Percentiles rank a stretch among this genome's conserved stretches.
These are phyloP conservation scores for Clarias gariepinus DNA, from an alignment of 2,113 vertebrate species.

Conservation along the genomic window DNA sequence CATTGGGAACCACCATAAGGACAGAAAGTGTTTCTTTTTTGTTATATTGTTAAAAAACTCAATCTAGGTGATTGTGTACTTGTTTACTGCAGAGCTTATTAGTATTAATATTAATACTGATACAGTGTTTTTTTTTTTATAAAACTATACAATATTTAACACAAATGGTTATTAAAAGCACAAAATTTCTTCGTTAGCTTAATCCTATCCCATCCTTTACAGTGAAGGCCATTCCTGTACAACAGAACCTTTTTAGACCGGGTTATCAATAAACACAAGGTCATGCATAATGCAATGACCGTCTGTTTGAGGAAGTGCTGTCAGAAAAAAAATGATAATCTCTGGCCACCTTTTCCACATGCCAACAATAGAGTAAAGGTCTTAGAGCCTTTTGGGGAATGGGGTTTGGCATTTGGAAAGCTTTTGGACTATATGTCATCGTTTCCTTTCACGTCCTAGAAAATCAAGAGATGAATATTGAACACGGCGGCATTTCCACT, in stretches of 20 bases:
- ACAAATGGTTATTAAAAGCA: not conserved
- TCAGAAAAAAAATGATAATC: conserved; percentile 31
- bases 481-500: not conserved
- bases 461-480: conserved; percentile 2
- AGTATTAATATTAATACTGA: conserved; percentile 37
- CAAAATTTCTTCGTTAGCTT: not conserved
- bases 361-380: conserved; percentile 42
- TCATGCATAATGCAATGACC: conserved; percentile 27
- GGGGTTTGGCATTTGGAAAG: conserved; percentile 36
- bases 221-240: not conserved
- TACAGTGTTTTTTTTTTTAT: not conserved
- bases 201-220: not conserved
- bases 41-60: not conserved
- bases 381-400: conserved; percentile 20
- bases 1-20: conserved; percentile 30
- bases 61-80: not conserved
- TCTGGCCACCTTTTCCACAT: conserved; percentile 28
- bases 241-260: not conserved
- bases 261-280: conserved; percentile 4
- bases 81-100: conserved; percentile 1
- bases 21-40: not conserved
- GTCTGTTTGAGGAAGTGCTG: conserved; percentile 25
- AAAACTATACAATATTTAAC: not conserved
- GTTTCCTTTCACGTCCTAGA: not conserved
- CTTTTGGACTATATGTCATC: not conserved